Percentiles rank a stretch among this genome's conserved stretches.
Conservation (phyloP, 2,888 invertebrate species). For the Erpobdella octoculata region DNA sequence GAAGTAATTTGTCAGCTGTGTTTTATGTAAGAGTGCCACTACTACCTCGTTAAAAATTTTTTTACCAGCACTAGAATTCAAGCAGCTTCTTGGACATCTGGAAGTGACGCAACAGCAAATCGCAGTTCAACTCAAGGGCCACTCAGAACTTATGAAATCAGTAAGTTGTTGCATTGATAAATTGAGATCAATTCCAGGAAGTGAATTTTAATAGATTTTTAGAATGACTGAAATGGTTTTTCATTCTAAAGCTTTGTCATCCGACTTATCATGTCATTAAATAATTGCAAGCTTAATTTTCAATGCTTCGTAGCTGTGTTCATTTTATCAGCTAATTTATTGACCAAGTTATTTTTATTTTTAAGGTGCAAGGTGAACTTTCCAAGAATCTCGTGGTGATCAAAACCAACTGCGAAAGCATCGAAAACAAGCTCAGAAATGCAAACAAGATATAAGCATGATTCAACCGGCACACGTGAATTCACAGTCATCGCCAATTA, state of each 20-base stretch:
- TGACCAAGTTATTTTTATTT: too few relatives aligned
- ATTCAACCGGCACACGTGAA: too few relatives aligned
- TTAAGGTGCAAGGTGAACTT: slow-evolving; percentile 23
- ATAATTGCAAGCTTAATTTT: too few relatives aligned
- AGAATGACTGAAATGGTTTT: too few relatives aligned
- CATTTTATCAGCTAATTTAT: not conserved
- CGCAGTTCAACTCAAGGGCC: slow-evolving; percentile 41
- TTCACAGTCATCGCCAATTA: too few relatives aligned
- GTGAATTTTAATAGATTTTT: not conserved
- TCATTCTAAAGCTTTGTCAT: too few relatives aligned
- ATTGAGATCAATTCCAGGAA: too few relatives aligned
- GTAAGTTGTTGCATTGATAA: too few relatives aligned
- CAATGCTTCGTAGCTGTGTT: too few relatives aligned
- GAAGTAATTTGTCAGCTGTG: too few relatives aligned
- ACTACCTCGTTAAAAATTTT: not conserved
- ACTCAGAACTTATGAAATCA: slow-evolving; percentile 48
- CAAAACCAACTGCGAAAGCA: slow-evolving; percentile 18
- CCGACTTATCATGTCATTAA: too few relatives aligned
- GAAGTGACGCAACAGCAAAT: slow-evolving; percentile 50
- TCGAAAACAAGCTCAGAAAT: slow-evolving; percentile 4
- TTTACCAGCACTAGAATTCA: slow-evolving; percentile 71
- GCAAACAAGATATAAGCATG: too few relatives aligned
- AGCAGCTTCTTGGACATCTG: slow-evolving; percentile 69
- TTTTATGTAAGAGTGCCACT: not conserved
- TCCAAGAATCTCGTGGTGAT: slow-evolving; percentile 23